A percentile compares a stretch with the other conserved stretches of the same genome.
These are phyloP conservation scores for Enteromius anoplus DNA, from an alignment of 2,797 vertebrate genomes.

Conservation along the genomic window DNA sequence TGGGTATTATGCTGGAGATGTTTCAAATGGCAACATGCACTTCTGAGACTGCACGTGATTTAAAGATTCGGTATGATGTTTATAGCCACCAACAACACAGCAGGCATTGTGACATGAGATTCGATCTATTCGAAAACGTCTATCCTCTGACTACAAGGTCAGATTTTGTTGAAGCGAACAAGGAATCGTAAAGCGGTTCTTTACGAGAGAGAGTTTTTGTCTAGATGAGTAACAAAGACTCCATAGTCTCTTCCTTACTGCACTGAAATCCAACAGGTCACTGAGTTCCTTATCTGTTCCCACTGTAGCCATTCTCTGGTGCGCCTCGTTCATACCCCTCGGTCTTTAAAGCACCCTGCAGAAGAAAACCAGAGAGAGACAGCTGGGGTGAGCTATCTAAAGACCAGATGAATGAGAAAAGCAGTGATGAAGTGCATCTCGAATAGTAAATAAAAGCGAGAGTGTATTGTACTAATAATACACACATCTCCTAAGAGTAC, in stretches of 20 bases:
- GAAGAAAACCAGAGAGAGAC: conserved; percentile 77
- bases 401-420: conserved; percentile 43
- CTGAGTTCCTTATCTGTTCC: conserved; percentile 99
- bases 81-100: conserved; percentile 20
- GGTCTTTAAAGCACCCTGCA: conserved; percentile 84
- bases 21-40: background rate
- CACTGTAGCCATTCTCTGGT: conserved; percentile 96
- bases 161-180: conserved; percentile 12
- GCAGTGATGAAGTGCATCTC: conserved; percentile 5
- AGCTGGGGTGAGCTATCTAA: conserved; percentile 40
- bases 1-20: background rate
- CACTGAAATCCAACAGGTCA: conserved; percentile 99
- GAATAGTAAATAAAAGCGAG: conserved; percentile 1
- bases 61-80: conserved; percentile 41
- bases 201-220: conserved; percentile 22
- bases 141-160: conserved; percentile 5
- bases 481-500: conserved; percentile 8
- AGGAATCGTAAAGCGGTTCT: background rate
- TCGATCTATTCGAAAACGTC: background rate
- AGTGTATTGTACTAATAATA: conserved; percentile 11
- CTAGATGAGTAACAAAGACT: conserved; percentile 48
- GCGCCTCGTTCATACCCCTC: conserved; percentile 86
- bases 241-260: conserved; percentile 85
- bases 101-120: conserved; percentile 3
- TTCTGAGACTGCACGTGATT: conserved; percentile 21